A percentile compares a stretch with the other conserved stretches of the same genome.
Evolutionary conservation across 2,888 invertebrate species (phyloP).

Genomic region (Vanessa cardui): DNA sequence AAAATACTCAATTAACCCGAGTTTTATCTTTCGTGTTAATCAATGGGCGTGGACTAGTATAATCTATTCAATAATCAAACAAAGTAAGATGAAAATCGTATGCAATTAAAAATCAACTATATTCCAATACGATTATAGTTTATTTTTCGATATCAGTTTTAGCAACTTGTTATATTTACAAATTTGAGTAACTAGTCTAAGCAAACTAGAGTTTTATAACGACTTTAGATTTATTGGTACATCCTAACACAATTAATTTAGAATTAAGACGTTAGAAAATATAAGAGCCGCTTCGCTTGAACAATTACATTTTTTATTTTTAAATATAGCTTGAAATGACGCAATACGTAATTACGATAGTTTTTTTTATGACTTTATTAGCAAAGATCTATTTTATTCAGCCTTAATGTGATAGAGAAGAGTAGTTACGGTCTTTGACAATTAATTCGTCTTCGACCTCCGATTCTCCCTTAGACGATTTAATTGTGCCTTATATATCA

Average conservation of each 20-base stretch:
- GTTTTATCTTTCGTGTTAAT: slow-evolving; percentile 74
- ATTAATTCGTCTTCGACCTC: too few relatives aligned
- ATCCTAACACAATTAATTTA: slow-evolving; percentile 67
- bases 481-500: background rate
- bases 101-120: slow-evolving; percentile 38
- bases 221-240: slow-evolving; percentile 69
- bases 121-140: slow-evolving; percentile 32
- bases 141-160: slow-evolving; percentile 30
- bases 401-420: too few relatives aligned
- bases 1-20: slow-evolving; percentile 76
- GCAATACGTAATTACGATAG: too few relatives aligned
- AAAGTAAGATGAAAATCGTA: slow-evolving; percentile 36
- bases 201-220: slow-evolving; percentile 68
- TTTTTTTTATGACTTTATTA: too few relatives aligned
- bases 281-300: slow-evolving; percentile 28
- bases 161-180: slow-evolving; percentile 10
- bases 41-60: slow-evolving; percentile 74
- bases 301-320: slow-evolving; percentile 19
- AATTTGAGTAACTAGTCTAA: slow-evolving; percentile 46
- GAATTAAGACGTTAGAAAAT: slow-evolving; percentile 66
- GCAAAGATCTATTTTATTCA: too few relatives aligned
- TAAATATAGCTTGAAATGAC: background rate
- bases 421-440: too few relatives aligned
- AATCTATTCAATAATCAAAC: slow-evolving; percentile 51
- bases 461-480: too few relatives aligned